A percentile compares a stretch with the other conserved stretches of the same genome.
These are phyloP conservation scores for Parapsyche elsis DNA, from an alignment of 1,140 invertebrate species.

Conservation along the genomic window DNA sequence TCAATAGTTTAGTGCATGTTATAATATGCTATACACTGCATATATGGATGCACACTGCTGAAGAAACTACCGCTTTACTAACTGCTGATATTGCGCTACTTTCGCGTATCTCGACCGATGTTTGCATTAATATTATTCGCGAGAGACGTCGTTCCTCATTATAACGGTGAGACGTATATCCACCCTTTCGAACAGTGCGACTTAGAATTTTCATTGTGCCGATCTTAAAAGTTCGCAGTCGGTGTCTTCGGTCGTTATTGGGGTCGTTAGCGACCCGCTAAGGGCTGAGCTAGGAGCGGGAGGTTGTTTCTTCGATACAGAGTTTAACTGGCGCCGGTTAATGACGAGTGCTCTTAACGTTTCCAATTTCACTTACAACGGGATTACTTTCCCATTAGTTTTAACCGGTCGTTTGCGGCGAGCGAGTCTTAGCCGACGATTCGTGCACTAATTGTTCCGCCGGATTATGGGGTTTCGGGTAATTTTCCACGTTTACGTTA, in stretches of 20 bases:
- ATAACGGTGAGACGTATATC: no score
- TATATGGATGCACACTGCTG: no score
- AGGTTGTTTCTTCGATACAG: conserved; percentile 21
- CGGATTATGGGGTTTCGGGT: neutral
- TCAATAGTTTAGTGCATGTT: conserved; percentile 8
- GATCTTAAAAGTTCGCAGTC: neutral
- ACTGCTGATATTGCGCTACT: no score
- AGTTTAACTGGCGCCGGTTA: conserved; percentile 42
- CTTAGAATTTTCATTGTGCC: neutral
- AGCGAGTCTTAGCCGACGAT: neutral
- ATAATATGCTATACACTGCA: no score
- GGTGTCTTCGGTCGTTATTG: conserved; percentile 13
- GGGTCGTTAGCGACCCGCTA: neutral
- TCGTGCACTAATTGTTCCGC: neutral
- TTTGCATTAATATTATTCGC: no score
- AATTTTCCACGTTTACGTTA: no score
- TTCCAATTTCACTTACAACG: conserved; percentile 48
- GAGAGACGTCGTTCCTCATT: no score
- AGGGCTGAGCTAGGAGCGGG: neutral
- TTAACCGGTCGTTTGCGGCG: conserved; percentile 42
- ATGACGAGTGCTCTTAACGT: conserved; percentile 49
- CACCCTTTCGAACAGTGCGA: no score
- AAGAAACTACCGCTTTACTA: no score
- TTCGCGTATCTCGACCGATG: no score
- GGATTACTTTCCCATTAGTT: conserved; percentile 53